Evolutionary conservation across 1,140 invertebrate genomes (phyloP), one percentile per base, ranked within the genome.

Genomic region (Drosophila ercepeae): DNA sequence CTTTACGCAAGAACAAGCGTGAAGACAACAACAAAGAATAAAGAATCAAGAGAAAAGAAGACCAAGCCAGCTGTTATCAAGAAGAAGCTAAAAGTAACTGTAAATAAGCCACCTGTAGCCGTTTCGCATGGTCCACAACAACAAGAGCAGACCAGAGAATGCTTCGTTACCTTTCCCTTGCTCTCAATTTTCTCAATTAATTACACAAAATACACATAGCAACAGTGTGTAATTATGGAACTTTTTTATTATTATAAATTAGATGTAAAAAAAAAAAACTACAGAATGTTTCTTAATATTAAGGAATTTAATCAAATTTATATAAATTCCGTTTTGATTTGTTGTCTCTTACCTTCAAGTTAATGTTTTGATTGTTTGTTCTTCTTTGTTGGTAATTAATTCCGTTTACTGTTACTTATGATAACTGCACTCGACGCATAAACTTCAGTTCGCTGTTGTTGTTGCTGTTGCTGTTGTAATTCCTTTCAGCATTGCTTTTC

Each of bases 401-500:
- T 54, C 36, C 46, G 39, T 53, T 78, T 75, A 83, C 70, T 63
- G 68, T 75, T 71, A 75, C 45, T 72, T 63, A 53, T 39, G 53
- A 44, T 73, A 54, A 72, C 44, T 32, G 34, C 21, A 39, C 13
- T 29, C 27, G 19, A 51, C 14, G 29, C 48, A 50, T 39, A 16
- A 39, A 14, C 36, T 39, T 39, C 14, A 39, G 54, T 64, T 51
- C 42, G 36, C 48, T 41, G 54, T 46, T 45, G 23, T 27, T 52
- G n/a, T 41, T 50, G 39, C 39, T 54, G 50, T 27, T 65, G 45
- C 42, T 58, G 32, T 77, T 60, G 36, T 83, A 68, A 84, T 72
- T 82, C 58, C 74, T 74, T 78, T 68, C 67, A 86, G 61, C 79
- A 84, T 86, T 84, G 75, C 71, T 84, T 84, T 84, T 84, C 71